phyloP scores from a whole-genome alignment of 1,140 invertebrate species.

The Caenorhabditis remanei region DNA sequence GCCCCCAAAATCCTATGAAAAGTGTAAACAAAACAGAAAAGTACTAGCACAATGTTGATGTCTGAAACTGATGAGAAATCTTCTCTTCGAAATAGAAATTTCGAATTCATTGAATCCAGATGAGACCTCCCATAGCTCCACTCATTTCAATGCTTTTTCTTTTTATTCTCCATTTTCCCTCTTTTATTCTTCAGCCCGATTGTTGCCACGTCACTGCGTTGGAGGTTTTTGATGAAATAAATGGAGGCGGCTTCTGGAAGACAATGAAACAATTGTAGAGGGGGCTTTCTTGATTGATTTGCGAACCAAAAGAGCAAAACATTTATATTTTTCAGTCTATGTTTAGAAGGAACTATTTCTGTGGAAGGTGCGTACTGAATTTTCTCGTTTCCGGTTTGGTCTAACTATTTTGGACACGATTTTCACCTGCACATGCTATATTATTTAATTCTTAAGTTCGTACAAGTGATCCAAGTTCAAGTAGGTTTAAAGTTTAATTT shows the following conservation, averaged over 20 bases:
- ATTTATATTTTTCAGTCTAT: neutral
- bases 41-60: constrained; percentile 10
- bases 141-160: neutral
- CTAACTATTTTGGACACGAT: neutral
- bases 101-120: constrained; percentile 50
- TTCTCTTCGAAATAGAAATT: constrained; percentile 23
- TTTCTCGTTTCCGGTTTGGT: neutral
- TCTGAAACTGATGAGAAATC: constrained; percentile 4
- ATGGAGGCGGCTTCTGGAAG: neutral
- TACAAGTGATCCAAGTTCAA: neutral
- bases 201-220: neutral
- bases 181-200: neutral
- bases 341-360: neutral
- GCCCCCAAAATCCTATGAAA: constrained; percentile 27
- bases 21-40: constrained; percentile 43
- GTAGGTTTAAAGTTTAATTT: neutral
- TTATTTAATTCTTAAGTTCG: neutral
- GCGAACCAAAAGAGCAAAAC: neutral
- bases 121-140: constrained; percentile 26
- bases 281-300: neutral
- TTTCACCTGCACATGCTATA: neutral
- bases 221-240: constrained; percentile 14
- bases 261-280: constrained; percentile 13
- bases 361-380: neutral
- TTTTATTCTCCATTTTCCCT: neutral